These are phyloP conservation scores for Mustelus asterias DNA, from an alignment of 2,113 vertebrate genomes.

Conservation along the genomic window DNA sequence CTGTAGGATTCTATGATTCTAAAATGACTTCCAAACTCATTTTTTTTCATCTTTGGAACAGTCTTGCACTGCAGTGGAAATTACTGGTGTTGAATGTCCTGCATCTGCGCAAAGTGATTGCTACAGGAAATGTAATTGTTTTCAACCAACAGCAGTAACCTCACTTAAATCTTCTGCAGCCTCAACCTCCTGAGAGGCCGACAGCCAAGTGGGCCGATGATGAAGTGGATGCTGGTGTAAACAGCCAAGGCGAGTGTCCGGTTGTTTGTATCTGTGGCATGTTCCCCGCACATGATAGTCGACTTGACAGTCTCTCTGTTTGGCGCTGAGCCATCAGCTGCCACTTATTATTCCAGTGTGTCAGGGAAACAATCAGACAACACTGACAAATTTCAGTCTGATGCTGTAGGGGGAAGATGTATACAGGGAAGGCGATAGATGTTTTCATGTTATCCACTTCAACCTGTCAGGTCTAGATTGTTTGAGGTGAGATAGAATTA, in stretches of 20 bases:
- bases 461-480: background rate
- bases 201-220: background rate
- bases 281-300: background rate
- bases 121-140: background rate
- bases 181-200: background rate
- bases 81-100: background rate
- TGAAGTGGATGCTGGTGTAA: background rate
- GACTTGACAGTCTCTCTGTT: background rate
- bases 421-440: background rate
- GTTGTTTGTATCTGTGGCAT: background rate
- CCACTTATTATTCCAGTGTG: background rate
- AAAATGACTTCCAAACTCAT: background rate
- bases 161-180: background rate
- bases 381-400: background rate
- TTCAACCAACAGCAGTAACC: background rate
- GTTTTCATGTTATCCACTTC: conserved; percentile 11
- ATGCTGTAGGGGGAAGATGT: background rate
- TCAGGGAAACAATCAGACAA: background rate
- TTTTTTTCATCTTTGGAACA: background rate
- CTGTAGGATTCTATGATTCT: too few relatives aligned
- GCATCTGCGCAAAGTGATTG: background rate
- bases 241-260: background rate
- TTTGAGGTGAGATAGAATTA: background rate
- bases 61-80: background rate
- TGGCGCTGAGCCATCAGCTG: background rate